Percentiles rank a stretch among this genome's conserved stretches.
Conservation (phyloP, 2,888 invertebrate species). For the Eupithecia subumbrata region DNA sequence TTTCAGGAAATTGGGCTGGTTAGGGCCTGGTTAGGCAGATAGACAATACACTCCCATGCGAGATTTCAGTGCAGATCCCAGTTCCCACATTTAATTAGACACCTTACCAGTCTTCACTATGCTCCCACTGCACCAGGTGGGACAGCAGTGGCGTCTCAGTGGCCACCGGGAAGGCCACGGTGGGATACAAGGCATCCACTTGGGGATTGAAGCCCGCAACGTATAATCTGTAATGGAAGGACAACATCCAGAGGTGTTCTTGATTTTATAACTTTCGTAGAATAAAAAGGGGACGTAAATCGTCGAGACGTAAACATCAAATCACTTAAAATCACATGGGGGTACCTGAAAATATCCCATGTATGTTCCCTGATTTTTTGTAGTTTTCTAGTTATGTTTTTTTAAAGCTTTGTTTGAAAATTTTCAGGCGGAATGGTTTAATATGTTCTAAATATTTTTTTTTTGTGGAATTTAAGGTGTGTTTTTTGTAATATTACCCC, state of each 20-base stretch:
- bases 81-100: background rate
- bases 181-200: constrained; percentile 88
- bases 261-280: background rate
- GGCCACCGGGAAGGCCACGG: constrained; percentile 90
- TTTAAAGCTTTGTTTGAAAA: too few species aligned
- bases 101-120: constrained; percentile 82
- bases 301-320: background rate
- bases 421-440: too few species aligned
- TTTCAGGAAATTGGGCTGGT: background rate
- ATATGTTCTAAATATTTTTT: too few species aligned
- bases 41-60: background rate
- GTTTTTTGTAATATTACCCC: too few species aligned
- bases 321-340: too few species aligned
- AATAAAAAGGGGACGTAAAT: background rate
- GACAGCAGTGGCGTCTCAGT: constrained; percentile 92
- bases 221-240: constrained; percentile 84
- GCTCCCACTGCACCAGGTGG: constrained; percentile 92
- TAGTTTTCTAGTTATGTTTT: too few species aligned
- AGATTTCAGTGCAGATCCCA: background rate
- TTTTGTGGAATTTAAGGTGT: too few species aligned
- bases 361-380: too few species aligned
- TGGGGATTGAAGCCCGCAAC: constrained; percentile 88
- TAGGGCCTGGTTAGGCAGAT: background rate
- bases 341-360: too few species aligned
- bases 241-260: background rate